Percentiles rank a stretch among this genome's conserved stretches.
These are phyloP conservation scores for Heptranchias perlo DNA, from an alignment of 2,113 vertebrate species.

Conservation along the genomic window DNA sequence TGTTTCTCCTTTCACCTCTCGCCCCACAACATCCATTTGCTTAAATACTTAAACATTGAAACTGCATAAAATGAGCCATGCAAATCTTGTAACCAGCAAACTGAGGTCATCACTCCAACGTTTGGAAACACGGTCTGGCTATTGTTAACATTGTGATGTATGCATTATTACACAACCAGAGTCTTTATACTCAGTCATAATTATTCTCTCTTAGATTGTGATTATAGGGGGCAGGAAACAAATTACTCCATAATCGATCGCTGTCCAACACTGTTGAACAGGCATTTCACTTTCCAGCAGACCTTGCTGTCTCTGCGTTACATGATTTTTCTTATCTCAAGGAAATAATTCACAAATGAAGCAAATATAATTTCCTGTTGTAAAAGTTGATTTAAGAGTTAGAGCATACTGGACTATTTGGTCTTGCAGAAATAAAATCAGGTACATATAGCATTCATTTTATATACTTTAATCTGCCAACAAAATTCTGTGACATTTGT, in stretches of 20 bases:
- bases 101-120: neutral
- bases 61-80: neutral
- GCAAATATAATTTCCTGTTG: neutral
- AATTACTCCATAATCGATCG: neutral
- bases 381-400: conserved; percentile 9
- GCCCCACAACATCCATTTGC: neutral
- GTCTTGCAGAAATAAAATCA: neutral
- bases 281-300: neutral
- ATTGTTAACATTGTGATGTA: neutral
- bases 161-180: neutral
- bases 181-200: neutral
- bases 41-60: neutral
- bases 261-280: neutral
- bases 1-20: neutral
- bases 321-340: conserved; percentile 4
- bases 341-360: neutral
- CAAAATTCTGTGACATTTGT: neutral
- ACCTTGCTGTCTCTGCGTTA: neutral
- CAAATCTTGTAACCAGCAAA: neutral
- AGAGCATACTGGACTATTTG: neutral
- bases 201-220: neutral
- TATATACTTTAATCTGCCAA: neutral
- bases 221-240: neutral
- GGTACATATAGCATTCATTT: neutral
- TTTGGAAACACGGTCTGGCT: neutral